phyloP scores from a whole-genome alignment of 2,888 invertebrate species.

The Leuctra nigra region DNA sequence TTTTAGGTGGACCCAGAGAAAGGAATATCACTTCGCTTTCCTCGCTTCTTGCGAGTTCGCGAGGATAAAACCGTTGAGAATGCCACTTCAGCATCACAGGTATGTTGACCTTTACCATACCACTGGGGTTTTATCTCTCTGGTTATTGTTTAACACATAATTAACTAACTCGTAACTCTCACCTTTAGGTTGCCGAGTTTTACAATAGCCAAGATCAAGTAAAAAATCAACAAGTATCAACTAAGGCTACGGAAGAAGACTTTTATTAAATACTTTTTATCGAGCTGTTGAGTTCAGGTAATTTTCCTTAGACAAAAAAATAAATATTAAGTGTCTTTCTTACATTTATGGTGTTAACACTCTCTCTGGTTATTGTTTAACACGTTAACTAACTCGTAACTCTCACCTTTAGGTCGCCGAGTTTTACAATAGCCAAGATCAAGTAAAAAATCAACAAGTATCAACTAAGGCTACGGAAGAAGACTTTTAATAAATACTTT shows the following conservation, averaged over 20 bases:
- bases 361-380: too few relatives aligned
- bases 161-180: background rate
- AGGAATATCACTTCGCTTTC: slow-evolving; percentile 93
- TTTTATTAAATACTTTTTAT: slow-evolving; percentile 50
- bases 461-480: slow-evolving; percentile 44
- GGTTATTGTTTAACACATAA: background rate
- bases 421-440: slow-evolving; percentile 89
- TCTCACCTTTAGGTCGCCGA: slow-evolving; percentile 54
- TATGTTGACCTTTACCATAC: slow-evolving; percentile 34
- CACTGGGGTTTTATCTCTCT: background rate
- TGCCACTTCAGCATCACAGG: slow-evolving; percentile 84
- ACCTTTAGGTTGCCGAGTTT: slow-evolving; percentile 64
- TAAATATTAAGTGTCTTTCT: too few relatives aligned
- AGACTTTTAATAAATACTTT: slow-evolving; percentile 56
- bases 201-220: slow-evolving; percentile 91
- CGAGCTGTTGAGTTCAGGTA: too few relatives aligned
- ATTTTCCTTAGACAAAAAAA: too few relatives aligned
- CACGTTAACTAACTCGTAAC: too few relatives aligned
- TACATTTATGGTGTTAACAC: too few relatives aligned
- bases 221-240: slow-evolving; percentile 51
- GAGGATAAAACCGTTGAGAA: slow-evolving; percentile 91
- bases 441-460: slow-evolving; percentile 64
- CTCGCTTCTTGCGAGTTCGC: slow-evolving; percentile 81
- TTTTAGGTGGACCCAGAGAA: slow-evolving; percentile 72
- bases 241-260: slow-evolving; percentile 48